Percentiles rank a stretch among this genome's conserved stretches.
phyloP scores from a whole-genome alignment of 2,888 invertebrate genomes.

The Anoncus sp. region DNA sequence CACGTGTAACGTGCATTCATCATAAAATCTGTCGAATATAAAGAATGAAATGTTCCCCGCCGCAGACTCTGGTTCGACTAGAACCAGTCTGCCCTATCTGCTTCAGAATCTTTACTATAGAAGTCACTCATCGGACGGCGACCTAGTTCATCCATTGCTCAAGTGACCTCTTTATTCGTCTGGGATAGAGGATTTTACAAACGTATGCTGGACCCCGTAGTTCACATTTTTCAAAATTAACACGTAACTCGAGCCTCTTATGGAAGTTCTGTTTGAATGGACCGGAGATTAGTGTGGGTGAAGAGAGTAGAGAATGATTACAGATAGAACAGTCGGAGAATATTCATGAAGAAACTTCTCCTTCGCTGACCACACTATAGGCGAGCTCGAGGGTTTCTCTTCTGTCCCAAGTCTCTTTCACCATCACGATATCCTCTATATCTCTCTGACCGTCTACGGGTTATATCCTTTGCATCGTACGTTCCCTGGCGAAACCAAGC shows the following conservation, averaged over 20 bases:
- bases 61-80: neutral
- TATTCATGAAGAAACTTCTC: conserved; percentile 58
- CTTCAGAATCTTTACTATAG: neutral
- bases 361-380: conserved; percentile 19
- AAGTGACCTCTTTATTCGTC: neutral
- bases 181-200: neutral
- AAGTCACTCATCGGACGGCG: neutral
- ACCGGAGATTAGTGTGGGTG: conserved; percentile 38
- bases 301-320: conserved; percentile 22
- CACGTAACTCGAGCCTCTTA: conserved; percentile 3
- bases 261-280: conserved; percentile 9
- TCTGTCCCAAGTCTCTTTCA: conserved; percentile 20
- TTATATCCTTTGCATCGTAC: conserved; percentile 32
- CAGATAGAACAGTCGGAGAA: conserved; percentile 42
- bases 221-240: conserved; percentile 26
- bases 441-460: conserved; percentile 21
- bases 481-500: conserved; percentile 18
- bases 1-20: conserved; percentile 3
- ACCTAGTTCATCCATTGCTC: neutral
- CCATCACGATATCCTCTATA: conserved; percentile 23
- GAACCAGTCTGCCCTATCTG: neutral
- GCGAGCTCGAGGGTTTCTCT: conserved; percentile 27
- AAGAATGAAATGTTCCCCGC: neutral
- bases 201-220: neutral
- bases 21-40: conserved; percentile 18